Percentiles rank a stretch among this genome's conserved stretches.
phyloP scores from a whole-genome alignment of 92 coral and sea anemone species.

The Parazoanthus atlanticus region DNA sequence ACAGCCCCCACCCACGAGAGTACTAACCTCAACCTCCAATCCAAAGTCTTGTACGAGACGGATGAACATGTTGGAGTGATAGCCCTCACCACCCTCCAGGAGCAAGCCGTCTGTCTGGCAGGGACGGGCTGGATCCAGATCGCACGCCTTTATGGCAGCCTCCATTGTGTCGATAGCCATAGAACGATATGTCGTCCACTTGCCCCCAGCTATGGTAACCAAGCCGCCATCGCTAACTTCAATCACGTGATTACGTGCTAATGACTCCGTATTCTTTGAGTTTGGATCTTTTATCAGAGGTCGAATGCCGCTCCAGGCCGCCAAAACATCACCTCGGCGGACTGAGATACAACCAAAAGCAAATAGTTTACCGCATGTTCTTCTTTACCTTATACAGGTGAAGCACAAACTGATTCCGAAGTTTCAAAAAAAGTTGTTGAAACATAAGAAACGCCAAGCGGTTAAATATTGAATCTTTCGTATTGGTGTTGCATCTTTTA shows the following conservation, averaged over 20 bases:
- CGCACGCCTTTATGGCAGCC: slow-evolving; percentile 83
- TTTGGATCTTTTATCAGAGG: slow-evolving; percentile 93
- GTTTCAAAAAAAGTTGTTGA: no score
- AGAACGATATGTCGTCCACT: slow-evolving; percentile 98
- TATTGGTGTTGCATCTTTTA: no score
- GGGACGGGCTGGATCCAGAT: slow-evolving; percentile 73
- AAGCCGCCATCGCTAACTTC: slow-evolving; percentile 85
- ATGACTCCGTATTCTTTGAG: slow-evolving; percentile 87
- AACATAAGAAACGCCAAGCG: no score
- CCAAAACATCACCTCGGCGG: slow-evolving; percentile 92
- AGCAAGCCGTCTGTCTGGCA: slow-evolving; percentile 97
- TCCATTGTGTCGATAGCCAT: slow-evolving; percentile 95
- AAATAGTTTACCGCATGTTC: not conserved
- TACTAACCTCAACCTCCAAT: slow-evolving; percentile 82
- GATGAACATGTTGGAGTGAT: slow-evolving; percentile 75
- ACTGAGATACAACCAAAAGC: slow-evolving; percentile 52
- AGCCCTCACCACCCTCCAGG: slow-evolving; percentile 96
- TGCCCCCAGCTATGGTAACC: slow-evolving; percentile 98
- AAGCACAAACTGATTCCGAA: no score
- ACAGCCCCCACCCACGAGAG: slow-evolving; percentile 14
- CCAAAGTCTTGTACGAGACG: slow-evolving; percentile 94
- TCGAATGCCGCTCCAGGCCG: slow-evolving; percentile 98
- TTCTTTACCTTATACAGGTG: no score
- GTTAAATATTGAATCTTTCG: no score
- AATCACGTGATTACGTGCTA: slow-evolving; percentile 97